Conservation (phyloP, 2,797 vertebrate species). For the Danio kyathit region DNA sequence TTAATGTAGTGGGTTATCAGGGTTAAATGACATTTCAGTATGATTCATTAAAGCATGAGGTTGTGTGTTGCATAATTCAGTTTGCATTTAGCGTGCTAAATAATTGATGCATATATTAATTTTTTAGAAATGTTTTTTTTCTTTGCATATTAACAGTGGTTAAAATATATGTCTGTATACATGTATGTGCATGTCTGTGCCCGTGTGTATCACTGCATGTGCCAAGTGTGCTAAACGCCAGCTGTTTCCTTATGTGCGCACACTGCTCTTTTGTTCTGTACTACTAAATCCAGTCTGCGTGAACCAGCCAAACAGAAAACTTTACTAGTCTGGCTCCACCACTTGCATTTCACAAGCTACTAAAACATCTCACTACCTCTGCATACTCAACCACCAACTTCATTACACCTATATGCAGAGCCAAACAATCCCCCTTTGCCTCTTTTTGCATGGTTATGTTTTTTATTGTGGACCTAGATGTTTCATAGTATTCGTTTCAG, state of each 20-base stretch:
- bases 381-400: conserved; percentile 30
- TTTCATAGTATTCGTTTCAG: conserved; percentile 8
- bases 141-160: conserved; percentile 1
- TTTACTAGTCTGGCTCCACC: conserved; percentile 47
- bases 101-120: background rate
- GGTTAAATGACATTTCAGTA: conserved; percentile 16
- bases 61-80: conserved; percentile 4
- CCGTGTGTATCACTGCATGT: conserved; percentile 16
- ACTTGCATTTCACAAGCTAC: conserved; percentile 54
- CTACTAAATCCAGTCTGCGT: conserved; percentile 46
- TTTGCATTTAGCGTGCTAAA: background rate
- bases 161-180: conserved; percentile 1
- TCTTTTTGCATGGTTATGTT: background rate
- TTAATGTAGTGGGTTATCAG: conserved; percentile 17
- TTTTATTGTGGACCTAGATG: conserved; percentile 11
- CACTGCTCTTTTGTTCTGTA: conserved; percentile 57
- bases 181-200: conserved; percentile 23
- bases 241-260: conserved; percentile 50
- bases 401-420: conserved; percentile 23
- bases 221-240: conserved; percentile 46
- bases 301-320: conserved; percentile 55
- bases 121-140: background rate
- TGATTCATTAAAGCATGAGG: conserved; percentile 14
- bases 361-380: conserved; percentile 51
- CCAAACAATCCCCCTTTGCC: conserved; percentile 1